Evolutionary conservation across 2,888 invertebrate genomes (phyloP), one percentile per base, ranked within the genome.

Genomic region (Agonum fuliginosum): DNA sequence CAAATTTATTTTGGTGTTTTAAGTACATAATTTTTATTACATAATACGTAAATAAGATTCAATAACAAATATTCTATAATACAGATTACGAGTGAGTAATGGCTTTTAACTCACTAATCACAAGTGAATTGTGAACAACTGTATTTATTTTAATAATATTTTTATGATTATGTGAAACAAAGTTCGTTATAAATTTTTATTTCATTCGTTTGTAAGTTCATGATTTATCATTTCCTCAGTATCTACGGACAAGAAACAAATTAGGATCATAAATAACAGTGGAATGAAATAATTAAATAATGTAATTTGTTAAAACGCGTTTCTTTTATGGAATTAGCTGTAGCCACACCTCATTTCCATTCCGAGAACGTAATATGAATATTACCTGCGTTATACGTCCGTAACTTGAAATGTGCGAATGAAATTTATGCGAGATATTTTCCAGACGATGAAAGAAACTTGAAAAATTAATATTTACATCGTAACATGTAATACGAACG

Each of bases 231-330:
- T 54, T 54, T 24, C 4, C 6, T 0, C 4, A 1, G 54, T 10
- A 54, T 54, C 24, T 54, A 27, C 22, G 22, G 24, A 24, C 20
- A 19, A 48, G 17, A 48, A 10, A 58, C 19, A 30, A 37, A 62
- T 19, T 62, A 17, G 37, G n/a, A 20, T 62, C 71, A 8, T 48
- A 37, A 48, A 71, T 72, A 72, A 27, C 10, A 30, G 19, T 54
- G 2, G 30, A 6, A 8, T 54, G 8, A 46, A 72, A 72, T 72
- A 51, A 72, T 72, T 72, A 72, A 72, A 72, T 30, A 72, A 72
- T 51, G 51, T 72, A 72, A 71, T 71, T 71, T 71, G 48, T 46
- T 20, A 20, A 30, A 24, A 19, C 62, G 20, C 20, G 22, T 48
- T 27, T 48, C 51, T 72, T 20, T 72, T 48, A 27, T 34, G 51